Evolutionary conservation across 2,113 vertebrate genomes (phyloP).

Genomic region (Pionites leucogaster): DNA sequence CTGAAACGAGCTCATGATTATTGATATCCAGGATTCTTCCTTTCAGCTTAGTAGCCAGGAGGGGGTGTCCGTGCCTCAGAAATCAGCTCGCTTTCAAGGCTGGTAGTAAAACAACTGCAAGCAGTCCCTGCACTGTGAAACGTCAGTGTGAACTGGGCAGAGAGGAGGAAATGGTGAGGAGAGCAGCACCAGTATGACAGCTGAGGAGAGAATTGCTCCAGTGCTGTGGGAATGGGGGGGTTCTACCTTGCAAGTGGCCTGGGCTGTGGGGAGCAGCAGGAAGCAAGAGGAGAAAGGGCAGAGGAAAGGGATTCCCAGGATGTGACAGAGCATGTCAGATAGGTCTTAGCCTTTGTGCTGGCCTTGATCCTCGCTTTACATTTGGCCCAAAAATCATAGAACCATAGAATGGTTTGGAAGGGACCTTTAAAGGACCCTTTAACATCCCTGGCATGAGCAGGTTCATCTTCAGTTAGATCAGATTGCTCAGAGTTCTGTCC

Average conservation of each 20-base stretch:
- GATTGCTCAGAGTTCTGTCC: background rate
- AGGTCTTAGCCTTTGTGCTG: background rate
- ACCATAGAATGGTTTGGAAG: background rate
- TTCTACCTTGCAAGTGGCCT: background rate
- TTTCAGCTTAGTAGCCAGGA: conserved; percentile 6
- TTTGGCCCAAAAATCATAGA: background rate
- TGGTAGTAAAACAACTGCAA: background rate
- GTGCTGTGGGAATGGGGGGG: background rate
- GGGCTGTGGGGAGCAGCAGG: background rate
- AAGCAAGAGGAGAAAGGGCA: background rate
- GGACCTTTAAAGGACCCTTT: background rate
- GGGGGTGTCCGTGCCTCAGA: conserved; percentile 27
- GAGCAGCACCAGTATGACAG: fast-evolving
- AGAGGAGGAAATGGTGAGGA: background rate
- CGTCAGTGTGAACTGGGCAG: background rate
- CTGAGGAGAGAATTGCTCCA: background rate
- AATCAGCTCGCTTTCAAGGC: background rate
- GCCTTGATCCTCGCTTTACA: background rate
- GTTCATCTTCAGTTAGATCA: background rate
- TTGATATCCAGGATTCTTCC: background rate
- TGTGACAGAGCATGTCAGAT: fast-evolving
- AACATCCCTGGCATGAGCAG: background rate
- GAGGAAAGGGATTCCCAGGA: background rate
- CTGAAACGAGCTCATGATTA: background rate
- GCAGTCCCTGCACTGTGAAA: background rate